phyloP scores from a whole-genome alignment of 2,113 vertebrate genomes.

The Brachypteracias leptosomus region DNA sequence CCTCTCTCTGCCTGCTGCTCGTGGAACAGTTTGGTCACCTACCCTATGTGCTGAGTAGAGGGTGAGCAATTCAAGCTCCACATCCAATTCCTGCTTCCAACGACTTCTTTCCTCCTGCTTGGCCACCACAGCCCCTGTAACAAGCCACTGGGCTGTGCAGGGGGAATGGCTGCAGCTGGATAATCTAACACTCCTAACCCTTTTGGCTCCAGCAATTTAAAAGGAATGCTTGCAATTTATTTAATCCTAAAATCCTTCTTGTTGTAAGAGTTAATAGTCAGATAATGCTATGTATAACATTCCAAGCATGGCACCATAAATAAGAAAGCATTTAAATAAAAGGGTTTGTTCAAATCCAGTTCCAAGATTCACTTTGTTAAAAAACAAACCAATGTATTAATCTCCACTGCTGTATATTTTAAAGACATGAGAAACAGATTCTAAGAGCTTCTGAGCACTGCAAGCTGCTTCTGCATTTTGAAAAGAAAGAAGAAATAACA shows the following conservation, averaged over 20 bases:
- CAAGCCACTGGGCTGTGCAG: neutral
- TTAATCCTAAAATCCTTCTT: conserved; percentile 27
- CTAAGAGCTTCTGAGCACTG: neutral
- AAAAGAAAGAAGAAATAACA: neutral
- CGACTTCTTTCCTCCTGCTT: neutral
- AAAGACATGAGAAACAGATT: neutral
- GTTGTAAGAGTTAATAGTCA: neutral
- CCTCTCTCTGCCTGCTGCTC: neutral
- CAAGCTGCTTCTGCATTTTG: neutral
- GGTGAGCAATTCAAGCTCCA: neutral
- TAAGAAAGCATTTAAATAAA: conserved; percentile 30
- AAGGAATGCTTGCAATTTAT: conserved; percentile 7
- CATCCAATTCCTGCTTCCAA: neutral
- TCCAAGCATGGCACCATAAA: neutral
- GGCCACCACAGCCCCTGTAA: neutral
- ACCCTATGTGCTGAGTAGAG: neutral
- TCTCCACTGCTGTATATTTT: neutral
- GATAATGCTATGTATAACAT: neutral
- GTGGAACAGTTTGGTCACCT: neutral
- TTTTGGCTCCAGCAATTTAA: neutral
- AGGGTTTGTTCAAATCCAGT: neutral
- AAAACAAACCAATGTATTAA: neutral
- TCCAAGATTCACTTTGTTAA: neutral
- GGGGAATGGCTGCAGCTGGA: neutral
- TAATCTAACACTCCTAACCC: neutral